These are phyloP conservation scores for Helicoverpa assulta DNA, from an alignment of 2,888 invertebrate genomes.

Conservation along the genomic window DNA sequence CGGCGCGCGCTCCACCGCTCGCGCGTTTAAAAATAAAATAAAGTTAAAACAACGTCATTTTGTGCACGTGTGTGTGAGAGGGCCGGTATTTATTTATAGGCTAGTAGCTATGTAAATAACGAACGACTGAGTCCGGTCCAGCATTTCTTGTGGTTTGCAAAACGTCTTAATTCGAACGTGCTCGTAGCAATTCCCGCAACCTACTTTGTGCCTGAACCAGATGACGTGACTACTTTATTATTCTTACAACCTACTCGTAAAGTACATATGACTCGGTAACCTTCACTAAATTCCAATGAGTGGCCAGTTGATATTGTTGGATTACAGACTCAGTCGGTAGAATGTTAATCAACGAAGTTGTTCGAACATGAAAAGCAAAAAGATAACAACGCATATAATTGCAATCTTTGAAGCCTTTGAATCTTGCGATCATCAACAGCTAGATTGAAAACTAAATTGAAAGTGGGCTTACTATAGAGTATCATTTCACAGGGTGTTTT, in stretches of 20 bases:
- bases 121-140: conserved; percentile 80
- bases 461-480: conserved; percentile 10
- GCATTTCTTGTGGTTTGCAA: conserved; percentile 86
- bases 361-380: conserved; percentile 44
- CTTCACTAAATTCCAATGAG: conserved; percentile 50
- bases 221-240: conserved; percentile 60
- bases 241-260: conserved; percentile 50
- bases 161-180: conserved; percentile 86
- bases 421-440: conserved; percentile 8
- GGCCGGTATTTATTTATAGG: conserved; percentile 89
- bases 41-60: conserved; percentile 89
- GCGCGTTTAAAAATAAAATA: conserved; percentile 90
- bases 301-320: conserved; percentile 18
- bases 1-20: conserved; percentile 82
- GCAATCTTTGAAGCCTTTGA: conserved; percentile 10
- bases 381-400: conserved; percentile 25
- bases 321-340: conserved; percentile 23
- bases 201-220: conserved; percentile 66
- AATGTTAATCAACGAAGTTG: conserved; percentile 50
- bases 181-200: conserved; percentile 69
- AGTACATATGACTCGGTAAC: conserved; percentile 46
- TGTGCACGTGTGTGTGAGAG: conserved; percentile 88
- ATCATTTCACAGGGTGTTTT: too few species aligned
- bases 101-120: conserved; percentile 89
- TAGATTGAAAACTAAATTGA: conserved; percentile 18